These are phyloP conservation scores for Axea sp. DNA, from an alignment of 2,888 invertebrate species.

Conservation along the genomic window DNA sequence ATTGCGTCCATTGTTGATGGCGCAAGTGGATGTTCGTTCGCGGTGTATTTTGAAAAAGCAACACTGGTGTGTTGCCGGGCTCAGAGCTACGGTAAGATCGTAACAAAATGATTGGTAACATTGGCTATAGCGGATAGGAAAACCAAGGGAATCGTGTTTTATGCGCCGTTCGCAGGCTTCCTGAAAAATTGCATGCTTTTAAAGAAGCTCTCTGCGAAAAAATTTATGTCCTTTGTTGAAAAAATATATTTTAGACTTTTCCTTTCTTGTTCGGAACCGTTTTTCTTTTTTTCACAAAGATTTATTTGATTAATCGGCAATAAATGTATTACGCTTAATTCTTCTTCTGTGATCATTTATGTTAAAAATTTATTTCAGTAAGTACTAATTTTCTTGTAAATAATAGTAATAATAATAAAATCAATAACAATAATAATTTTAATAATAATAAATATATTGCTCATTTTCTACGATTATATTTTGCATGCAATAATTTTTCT, in stretches of 20 bases:
- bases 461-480: no score
- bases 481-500: no score
- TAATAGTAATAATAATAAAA: no score
- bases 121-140: constrained; percentile 36
- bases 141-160: constrained; percentile 52
- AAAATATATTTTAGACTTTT: constrained; percentile 45
- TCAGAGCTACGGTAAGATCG: constrained; percentile 41
- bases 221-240: constrained; percentile 50
- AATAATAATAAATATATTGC: no score
- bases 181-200: constrained; percentile 56
- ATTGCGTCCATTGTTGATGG: constrained; percentile 52
- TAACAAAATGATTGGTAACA: constrained; percentile 59
- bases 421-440: no score
- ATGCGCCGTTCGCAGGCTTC: constrained; percentile 51
- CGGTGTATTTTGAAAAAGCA: constrained; percentile 43
- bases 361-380: no score
- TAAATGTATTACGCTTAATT: no score
- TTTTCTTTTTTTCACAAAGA: no score
- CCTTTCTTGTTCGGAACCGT: no score
- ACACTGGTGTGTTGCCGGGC: constrained; percentile 14
- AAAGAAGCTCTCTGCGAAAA: constrained; percentile 44
- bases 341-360: no score
- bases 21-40: constrained; percentile 50
- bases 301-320: no score
- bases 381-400: no score